Evolutionary conservation across 2,113 vertebrate species (phyloP).

Genomic region (Sylvilagus bachmani): DNA sequence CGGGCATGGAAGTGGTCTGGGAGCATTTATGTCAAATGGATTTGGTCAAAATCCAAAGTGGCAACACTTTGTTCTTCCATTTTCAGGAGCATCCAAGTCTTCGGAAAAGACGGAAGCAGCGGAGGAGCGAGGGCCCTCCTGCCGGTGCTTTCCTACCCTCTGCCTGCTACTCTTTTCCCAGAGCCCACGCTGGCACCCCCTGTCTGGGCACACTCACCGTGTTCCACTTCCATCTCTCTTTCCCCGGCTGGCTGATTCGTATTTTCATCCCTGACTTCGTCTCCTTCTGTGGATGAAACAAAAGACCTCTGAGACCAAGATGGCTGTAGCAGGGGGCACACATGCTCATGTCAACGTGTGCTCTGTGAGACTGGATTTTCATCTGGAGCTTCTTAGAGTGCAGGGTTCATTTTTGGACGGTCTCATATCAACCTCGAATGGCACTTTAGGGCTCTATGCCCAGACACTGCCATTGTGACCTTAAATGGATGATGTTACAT

Average conservation of each 20-base stretch:
- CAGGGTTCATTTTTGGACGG: not conserved
- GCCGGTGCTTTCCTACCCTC: rapidly evolving
- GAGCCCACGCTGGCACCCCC: rapidly evolving
- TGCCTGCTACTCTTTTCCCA: not conserved
- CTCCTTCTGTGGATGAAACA: constrained; percentile 33
- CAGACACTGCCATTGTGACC: constrained; percentile 15
- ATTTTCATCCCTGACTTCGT: constrained; percentile 18
- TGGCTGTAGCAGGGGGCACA: not conserved
- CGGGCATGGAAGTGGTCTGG: not conserved
- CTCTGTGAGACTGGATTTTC: constrained; percentile 25
- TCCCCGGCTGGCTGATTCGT: not conserved
- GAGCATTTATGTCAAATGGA: not conserved
- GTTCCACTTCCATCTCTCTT: not conserved
- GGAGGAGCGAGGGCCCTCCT: rapidly evolving
- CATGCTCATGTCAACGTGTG: not conserved
- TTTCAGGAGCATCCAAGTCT: not conserved
- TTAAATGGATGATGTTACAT: constrained; percentile 35
- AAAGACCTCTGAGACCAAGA: constrained; percentile 64
- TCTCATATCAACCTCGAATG: not conserved
- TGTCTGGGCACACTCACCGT: not conserved
- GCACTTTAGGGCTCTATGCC: not conserved
- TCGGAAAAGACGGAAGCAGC: not conserved
- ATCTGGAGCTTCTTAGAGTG: not conserved
- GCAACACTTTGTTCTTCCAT: not conserved
- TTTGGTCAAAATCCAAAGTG: not conserved